Evolutionary conservation across 2,888 invertebrate species (phyloP).

Genomic region (Drosophila anomalata): DNA sequence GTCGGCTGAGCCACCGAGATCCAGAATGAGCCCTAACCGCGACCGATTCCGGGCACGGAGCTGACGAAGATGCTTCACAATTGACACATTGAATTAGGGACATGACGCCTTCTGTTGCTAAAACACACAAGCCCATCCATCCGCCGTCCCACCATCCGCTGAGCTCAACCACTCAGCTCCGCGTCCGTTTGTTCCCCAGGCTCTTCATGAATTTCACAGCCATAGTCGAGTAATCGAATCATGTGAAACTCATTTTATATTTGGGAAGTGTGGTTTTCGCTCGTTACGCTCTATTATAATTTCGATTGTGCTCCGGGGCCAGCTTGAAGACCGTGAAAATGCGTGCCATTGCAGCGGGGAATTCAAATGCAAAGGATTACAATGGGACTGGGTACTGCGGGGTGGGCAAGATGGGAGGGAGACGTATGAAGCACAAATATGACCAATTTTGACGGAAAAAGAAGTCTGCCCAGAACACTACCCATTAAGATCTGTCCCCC

Average conservation of each 20-base stretch:
- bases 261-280: constrained; percentile 44
- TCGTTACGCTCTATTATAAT: constrained; percentile 41
- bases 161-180: constrained; percentile 26
- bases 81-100: constrained; percentile 77
- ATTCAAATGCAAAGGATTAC: constrained; percentile 29
- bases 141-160: background rate
- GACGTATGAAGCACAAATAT: background rate
- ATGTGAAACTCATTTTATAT: constrained; percentile 51
- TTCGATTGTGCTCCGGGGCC: constrained; percentile 16
- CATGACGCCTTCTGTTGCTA: constrained; percentile 68
- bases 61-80: constrained; percentile 64
- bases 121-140: constrained; percentile 38
- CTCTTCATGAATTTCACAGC: constrained; percentile 46
- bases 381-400: background rate
- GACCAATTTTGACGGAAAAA: background rate
- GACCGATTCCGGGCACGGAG: constrained; percentile 27
- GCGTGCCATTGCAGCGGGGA: constrained; percentile 10
- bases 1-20: constrained; percentile 27
- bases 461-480: too few species aligned
- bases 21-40: constrained; percentile 23
- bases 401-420: background rate
- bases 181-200: constrained; percentile 21
- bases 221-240: constrained; percentile 59
- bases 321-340: constrained; percentile 39
- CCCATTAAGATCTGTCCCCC: background rate